Evolutionary conservation across 2,797 vertebrate genomes (phyloP).

Genomic region (Pseudochirops corinnae): DNA sequence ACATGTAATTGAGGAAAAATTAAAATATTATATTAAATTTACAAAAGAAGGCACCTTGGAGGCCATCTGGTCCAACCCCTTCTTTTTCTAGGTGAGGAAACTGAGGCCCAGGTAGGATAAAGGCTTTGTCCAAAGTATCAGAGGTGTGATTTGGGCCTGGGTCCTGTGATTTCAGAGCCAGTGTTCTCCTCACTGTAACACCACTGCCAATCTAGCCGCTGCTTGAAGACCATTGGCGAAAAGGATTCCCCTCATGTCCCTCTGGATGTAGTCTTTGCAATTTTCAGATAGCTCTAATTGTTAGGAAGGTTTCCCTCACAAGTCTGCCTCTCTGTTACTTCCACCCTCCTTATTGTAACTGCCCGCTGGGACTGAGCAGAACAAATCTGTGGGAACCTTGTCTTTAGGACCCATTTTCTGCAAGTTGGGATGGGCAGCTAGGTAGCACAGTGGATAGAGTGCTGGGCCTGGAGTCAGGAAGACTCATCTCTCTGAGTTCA

Average conservation of each 20-base stretch:
- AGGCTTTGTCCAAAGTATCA: not conserved
- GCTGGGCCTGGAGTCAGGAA: not conserved
- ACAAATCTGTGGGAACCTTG: not conserved
- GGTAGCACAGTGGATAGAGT: not conserved
- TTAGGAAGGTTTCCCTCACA: not conserved
- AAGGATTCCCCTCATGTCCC: not conserved
- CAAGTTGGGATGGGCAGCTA: not conserved
- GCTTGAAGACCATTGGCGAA: not conserved
- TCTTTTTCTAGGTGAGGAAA: not conserved
- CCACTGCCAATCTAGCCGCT: not conserved
- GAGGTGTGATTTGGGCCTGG: not conserved
- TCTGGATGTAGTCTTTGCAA: not conserved
- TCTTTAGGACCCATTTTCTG: not conserved
- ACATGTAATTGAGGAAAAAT: not conserved
- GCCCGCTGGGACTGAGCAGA: not conserved
- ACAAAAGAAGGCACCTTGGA: not conserved
- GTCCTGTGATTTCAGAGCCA: not conserved
- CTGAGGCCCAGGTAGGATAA: not conserved
- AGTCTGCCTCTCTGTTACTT: not conserved
- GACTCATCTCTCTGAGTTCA: not conserved
- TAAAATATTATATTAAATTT: not conserved
- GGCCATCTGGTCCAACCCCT: not conserved
- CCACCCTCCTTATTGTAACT: not conserved
- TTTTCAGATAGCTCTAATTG: not conserved
- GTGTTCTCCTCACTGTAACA: not conserved